Evolutionary conservation across 1,140 invertebrate genomes (phyloP).

Genomic region (Cecropterus lyciades): DNA sequence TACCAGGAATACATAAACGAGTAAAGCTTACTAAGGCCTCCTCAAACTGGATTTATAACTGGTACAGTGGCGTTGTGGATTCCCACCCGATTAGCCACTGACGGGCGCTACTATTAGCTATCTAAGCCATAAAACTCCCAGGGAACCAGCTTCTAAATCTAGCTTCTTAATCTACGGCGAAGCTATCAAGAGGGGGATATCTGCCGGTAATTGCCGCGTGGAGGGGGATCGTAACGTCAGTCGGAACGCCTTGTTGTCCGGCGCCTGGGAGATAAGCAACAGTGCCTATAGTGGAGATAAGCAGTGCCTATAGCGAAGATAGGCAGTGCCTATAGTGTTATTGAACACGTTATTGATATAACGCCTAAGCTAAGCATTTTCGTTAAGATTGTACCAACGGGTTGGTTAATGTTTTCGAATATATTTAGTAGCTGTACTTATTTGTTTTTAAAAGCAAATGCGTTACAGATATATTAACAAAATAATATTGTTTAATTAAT

Average conservation of each 20-base stretch:
- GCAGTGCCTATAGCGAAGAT: conserved; percentile 7
- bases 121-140: conserved; percentile 21
- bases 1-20: conserved; percentile 4
- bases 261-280: conserved; percentile 32
- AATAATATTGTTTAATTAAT: too few species aligned
- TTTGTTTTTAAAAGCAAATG: too few species aligned
- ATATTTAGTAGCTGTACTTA: too few species aligned
- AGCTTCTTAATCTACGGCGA: conserved; percentile 36
- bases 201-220: conserved; percentile 16
- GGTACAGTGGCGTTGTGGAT: conserved; percentile 22
- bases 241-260: conserved; percentile 31
- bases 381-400: neutral
- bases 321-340: conserved; percentile 25
- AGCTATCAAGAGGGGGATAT: conserved; percentile 19
- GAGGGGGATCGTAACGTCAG: conserved; percentile 31
- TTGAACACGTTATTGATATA: conserved; percentile 37
- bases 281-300: conserved; percentile 14
- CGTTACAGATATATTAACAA: too few species aligned
- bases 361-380: conserved; percentile 7
- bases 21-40: neutral
- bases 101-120: conserved; percentile 22
- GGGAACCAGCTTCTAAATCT: conserved; percentile 36
- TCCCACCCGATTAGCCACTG: conserved; percentile 31
- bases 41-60: conserved; percentile 29
- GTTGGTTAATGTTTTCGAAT: neutral